Base-by-base conservation (phyloP, 2,797 vertebrate species). In the Rhinella marina region DNA sequence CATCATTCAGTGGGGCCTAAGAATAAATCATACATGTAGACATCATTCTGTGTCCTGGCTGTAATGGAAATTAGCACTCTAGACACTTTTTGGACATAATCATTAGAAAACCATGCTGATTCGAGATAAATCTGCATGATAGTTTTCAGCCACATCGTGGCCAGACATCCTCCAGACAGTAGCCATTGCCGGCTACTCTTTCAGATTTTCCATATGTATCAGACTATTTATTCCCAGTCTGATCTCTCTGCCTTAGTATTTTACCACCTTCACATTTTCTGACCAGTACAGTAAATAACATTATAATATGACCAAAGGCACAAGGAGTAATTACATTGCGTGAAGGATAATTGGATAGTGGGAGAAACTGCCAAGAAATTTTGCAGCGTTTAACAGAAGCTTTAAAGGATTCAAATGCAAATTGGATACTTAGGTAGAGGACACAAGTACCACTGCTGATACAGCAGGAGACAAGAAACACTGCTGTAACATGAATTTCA, bases 341-440 rank as follows among this genome's bases (percentile, higher is more conserved):
- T 54, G n/a, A 41, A 86, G 61, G 62, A 66, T 86, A 86, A 86
- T 79, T 86, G 84, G 76, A 86, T 86, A 68, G 56, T 48, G 41
- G 23, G 19, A 57, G 84, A 70, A 86, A 84, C 82, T 84, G 82
- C 82, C 68, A 61, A 84, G 70, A 75, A 84, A 75, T 84, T 70
- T 85, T 52, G 84, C 57, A 64, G 84, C 3, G 25, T 86, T 50
- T 62, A 80, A 68, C 10, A 41, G 61, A 68, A 76, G 84, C 19
- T 57, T 86, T 86, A 86, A 68, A 23, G 84, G 76, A 80, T 86
- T 86, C 19, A 79, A 68, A 79, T 86, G 62, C 84, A 70, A 80
- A 86, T 79, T 50, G 50, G 62, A 68, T 86, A 70, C 57, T 57
- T 80, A 80, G 76, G 9, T 23, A 56, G 19, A 68, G 25, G 72